Percentiles rank a stretch among this genome's conserved stretches.
Evolutionary conservation across 2,797 vertebrate species (phyloP).

Genomic region (Oreochromis mossambicus): DNA sequence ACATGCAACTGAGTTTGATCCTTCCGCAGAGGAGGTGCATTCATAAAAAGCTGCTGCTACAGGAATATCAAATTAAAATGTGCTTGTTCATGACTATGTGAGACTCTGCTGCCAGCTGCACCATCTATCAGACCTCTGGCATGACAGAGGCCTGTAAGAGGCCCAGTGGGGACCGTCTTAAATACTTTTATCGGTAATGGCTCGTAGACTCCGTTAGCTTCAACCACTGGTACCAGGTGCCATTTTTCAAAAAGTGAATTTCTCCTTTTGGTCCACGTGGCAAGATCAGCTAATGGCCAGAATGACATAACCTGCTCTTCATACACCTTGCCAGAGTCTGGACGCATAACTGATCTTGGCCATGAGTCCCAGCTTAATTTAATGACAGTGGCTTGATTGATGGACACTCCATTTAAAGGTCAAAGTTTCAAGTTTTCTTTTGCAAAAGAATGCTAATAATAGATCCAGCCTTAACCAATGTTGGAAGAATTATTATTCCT

Average conservation of each 20-base stretch:
- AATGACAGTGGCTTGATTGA: background rate
- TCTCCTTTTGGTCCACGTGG: background rate
- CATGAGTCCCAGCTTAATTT: background rate
- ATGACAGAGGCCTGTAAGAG: background rate
- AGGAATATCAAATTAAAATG: background rate
- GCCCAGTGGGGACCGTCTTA: background rate
- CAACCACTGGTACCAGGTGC: background rate
- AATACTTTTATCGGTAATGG: background rate
- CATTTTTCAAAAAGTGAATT: background rate
- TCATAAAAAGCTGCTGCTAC: background rate
- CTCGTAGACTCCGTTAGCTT: background rate
- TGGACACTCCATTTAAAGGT: background rate
- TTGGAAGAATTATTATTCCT: background rate
- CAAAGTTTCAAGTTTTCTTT: no score
- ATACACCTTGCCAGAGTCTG: background rate
- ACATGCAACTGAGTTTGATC: background rate
- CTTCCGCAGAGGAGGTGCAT: background rate
- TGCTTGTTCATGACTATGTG: background rate
- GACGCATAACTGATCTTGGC: background rate
- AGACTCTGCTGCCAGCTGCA: background rate
- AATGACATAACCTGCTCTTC: background rate
- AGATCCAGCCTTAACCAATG: background rate
- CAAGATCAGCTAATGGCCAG: background rate
- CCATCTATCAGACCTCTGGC: background rate
- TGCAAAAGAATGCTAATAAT: background rate